Percentiles rank a stretch among this genome's conserved stretches.
These are phyloP conservation scores for Dipus sagitta DNA, from an alignment of 2,797 vertebrate genomes.

Conservation along the genomic window DNA sequence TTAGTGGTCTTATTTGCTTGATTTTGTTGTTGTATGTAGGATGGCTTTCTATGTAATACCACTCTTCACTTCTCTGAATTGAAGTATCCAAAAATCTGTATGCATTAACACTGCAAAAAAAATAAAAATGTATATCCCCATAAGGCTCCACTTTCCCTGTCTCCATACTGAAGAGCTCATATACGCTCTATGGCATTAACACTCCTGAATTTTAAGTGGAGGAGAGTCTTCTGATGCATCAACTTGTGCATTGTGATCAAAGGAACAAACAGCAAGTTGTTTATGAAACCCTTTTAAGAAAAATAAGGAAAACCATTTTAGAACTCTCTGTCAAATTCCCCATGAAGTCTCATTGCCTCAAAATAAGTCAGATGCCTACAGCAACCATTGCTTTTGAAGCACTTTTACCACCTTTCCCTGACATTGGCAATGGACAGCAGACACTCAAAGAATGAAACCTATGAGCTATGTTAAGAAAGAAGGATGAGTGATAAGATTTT, in stretches of 20 bases:
- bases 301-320: neutral
- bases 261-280: neutral
- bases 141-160: slow-evolving; percentile 3
- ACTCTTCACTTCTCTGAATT: slow-evolving; percentile 7
- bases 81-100: neutral
- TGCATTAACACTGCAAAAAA: neutral
- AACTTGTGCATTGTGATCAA: neutral
- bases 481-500: neutral
- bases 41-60: neutral
- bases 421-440: neutral
- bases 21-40: neutral
- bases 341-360: neutral
- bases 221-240: neutral
- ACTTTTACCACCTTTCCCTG: neutral
- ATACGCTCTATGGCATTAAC: neutral
- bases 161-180: neutral
- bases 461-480: neutral
- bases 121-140: neutral
- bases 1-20: neutral
- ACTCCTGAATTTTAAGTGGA: neutral
- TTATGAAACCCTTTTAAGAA: neutral
- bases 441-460: neutral
- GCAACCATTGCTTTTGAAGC: neutral
- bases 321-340: neutral
- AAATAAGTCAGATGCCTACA: neutral